Conservation (phyloP, 2,797 vertebrate species). For the Tamandua tetradactyla region DNA sequence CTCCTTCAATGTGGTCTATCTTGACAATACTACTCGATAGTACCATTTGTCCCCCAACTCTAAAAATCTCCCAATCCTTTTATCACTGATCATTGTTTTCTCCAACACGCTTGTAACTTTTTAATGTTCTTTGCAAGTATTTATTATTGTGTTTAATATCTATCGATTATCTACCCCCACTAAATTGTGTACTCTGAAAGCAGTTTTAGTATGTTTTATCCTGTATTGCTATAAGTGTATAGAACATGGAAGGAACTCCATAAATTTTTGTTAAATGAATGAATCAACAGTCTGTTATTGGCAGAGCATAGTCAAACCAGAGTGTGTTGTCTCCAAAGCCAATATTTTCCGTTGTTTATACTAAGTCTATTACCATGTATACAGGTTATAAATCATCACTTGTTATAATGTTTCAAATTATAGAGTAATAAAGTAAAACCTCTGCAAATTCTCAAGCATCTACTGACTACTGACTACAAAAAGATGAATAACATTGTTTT, state of each 20-base stretch:
- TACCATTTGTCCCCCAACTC: neutral
- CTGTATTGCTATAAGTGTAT: neutral
- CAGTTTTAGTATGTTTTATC: neutral
- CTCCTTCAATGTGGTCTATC: neutral
- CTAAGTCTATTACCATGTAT: neutral
- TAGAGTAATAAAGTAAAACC: neutral
- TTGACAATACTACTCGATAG: neutral
- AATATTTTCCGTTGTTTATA: neutral
- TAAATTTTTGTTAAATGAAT: neutral
- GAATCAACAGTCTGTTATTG: neutral
- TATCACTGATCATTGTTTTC: neutral
- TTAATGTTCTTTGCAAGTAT: neutral
- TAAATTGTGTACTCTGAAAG: neutral
- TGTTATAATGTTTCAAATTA: neutral
- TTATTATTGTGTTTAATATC: neutral
- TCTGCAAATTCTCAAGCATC: neutral
- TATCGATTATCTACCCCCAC: neutral
- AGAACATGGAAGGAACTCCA: neutral
- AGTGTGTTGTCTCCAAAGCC: neutral
- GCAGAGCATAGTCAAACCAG: neutral
- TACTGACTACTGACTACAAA: neutral
- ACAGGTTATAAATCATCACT: neutral
- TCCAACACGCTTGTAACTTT: neutral
- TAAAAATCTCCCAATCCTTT: neutral
- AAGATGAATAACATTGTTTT: constrained; percentile 53